Base-by-base conservation (phyloP, 2,797 vertebrate species). In the Sus cebifrons region DNA sequence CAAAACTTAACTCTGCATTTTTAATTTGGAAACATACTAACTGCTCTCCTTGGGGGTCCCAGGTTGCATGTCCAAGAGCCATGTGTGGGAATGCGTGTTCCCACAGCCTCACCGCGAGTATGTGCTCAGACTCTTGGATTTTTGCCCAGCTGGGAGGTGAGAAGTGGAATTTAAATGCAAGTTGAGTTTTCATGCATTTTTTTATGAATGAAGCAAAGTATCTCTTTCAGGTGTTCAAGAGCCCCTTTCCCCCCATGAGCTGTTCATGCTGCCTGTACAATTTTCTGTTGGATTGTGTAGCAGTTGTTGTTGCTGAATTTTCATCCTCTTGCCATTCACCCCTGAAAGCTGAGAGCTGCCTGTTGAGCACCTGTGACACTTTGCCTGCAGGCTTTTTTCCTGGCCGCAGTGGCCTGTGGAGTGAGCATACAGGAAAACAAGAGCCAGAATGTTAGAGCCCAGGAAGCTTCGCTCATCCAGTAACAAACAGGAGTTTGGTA, bases 1-100 rank as follows among this genome's bases (percentile, higher is more conserved):
- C 21, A 70, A 54, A 95, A 92, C 15, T 60, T 88, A 85, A 23
- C 25, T 44, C 32, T 23, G 8, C 7, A 86, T 73, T 88, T 96
- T 96, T 29, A 54, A 74, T 86, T 87, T 90, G 15, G n/a, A 91
- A 92, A 74, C n/a, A n/a, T 27, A 56, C 58, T 54, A 84, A 49
- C 36, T 84, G 62, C 9, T 84, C 27, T 86, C 65, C 17, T 6
- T 29, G 67, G 6, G 20, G 20, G 49, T 32, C 36, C 40, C 40
- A 17, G 23, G 89, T 58, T 44, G 32, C 25, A 44, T 3, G 70
- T 32, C 27, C 32, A 73, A 64, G 87, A 78, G 32, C 6, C 64
- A 6, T 13, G 13, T 49, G 0, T 17, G 18, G 29, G 56, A 75
- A 85, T 6, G 40, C 14, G 1, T 8, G 20, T 89, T 90, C 77